A percentile compares a stretch with the other conserved stretches of the same genome.
Conservation (phyloP, 2,113 vertebrate genomes). For the Gobio gobio region DNA sequence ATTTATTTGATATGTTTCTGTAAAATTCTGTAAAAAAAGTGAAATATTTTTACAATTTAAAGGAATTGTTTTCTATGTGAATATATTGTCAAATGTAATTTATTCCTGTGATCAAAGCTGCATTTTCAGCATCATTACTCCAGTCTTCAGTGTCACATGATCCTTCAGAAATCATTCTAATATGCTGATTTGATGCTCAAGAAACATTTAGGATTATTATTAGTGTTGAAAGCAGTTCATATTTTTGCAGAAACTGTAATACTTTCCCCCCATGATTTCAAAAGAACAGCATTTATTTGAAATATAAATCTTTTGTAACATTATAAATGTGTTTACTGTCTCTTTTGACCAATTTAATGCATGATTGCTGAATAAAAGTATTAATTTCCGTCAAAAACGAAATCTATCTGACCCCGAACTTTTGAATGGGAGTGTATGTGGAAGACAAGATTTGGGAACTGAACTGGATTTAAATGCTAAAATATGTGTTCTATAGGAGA, state of each 20-base stretch:
- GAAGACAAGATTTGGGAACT: background rate
- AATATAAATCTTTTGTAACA: background rate
- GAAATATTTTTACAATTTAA: background rate
- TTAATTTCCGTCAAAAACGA: background rate
- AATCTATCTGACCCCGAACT: background rate
- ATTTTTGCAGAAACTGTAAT: too few relatives aligned
- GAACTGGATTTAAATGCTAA: background rate
- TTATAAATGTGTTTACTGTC: background rate
- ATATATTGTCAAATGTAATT: background rate
- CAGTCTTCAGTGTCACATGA: background rate
- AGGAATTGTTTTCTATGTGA: background rate
- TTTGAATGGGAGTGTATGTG: background rate
- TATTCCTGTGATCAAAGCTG: background rate
- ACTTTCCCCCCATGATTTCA: background rate
- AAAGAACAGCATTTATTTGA: background rate
- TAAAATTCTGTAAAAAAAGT: background rate
- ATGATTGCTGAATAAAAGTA: background rate
- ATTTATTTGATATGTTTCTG: background rate
- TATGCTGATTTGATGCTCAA: too few relatives aligned
- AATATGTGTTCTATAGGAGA: background rate
- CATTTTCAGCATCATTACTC: background rate
- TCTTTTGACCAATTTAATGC: background rate
- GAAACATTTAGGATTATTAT: background rate
- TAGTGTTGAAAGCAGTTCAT: background rate
- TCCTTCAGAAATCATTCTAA: background rate